These are phyloP conservation scores for Ictalurus punctatus DNA, from an alignment of 2,113 vertebrate species.

Conservation along the genomic window DNA sequence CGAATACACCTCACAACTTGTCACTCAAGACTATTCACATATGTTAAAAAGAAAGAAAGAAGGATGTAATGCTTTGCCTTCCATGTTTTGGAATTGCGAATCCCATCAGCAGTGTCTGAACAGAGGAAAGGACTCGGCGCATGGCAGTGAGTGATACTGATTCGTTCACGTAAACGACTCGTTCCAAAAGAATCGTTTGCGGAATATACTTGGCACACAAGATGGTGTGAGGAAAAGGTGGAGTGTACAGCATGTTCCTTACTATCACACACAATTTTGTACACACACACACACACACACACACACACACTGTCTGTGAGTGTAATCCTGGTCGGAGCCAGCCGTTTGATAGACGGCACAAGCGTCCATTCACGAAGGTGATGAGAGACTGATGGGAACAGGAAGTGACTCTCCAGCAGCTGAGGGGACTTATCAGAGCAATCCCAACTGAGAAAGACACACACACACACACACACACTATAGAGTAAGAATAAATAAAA, in stretches of 20 bases:
- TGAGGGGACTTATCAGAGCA: conserved; percentile 28
- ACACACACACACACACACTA: conserved; percentile 22
- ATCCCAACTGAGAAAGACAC: conserved; percentile 1
- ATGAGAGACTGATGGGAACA: conserved; percentile 48
- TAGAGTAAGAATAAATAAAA: not conserved
- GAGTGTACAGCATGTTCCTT: not conserved
- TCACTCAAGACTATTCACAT: too few species aligned
- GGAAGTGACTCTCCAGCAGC: conserved; percentile 45
- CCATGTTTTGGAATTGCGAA: not conserved
- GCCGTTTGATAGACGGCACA: conserved; percentile 17
- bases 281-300: conserved; percentile 10
- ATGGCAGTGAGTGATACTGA: not conserved
- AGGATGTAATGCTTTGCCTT: not conserved
- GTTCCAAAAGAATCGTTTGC: not conserved
- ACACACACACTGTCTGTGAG: not conserved
- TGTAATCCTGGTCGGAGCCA: conserved; percentile 2
- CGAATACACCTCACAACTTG: not conserved
- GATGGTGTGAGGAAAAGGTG: conserved; percentile 37
- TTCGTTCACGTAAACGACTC: not conserved
- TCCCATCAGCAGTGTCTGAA: not conserved
- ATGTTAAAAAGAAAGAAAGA: not conserved
- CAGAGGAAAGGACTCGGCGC: not conserved
- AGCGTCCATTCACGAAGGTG: conserved; percentile 33
- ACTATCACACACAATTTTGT: not conserved
- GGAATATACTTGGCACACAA: too few species aligned